Conservation (phyloP, 2,113 vertebrate genomes). For the Aptenodytes patagonicus region DNA sequence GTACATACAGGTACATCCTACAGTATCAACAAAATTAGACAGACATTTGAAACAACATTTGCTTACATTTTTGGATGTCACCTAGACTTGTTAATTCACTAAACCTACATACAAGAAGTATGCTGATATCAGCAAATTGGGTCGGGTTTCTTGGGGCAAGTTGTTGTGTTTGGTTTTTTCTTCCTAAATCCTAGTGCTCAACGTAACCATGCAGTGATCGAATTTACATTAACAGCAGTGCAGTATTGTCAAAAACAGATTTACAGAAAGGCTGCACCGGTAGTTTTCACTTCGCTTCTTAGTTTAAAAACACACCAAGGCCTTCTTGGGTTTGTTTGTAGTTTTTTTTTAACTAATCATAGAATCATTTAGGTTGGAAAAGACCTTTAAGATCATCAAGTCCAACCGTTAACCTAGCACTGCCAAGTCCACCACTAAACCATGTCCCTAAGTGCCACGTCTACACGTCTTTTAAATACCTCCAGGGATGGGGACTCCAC, state of each 20-base stretch:
- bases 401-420: too few relatives aligned
- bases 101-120: neutral
- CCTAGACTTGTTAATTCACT: neutral
- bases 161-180: neutral
- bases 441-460: too few relatives aligned
- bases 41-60: neutral
- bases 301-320: neutral
- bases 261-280: neutral
- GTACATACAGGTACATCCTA: neutral
- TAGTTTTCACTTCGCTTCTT: neutral
- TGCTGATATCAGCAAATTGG: neutral
- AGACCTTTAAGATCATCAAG: too few relatives aligned
- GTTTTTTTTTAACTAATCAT: neutral
- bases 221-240: neutral
- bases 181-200: neutral
- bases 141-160: neutral
- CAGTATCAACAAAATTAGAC: neutral
- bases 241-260: neutral
- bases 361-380: too few relatives aligned
- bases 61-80: neutral
- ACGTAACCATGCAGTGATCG: neutral
- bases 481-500: too few relatives aligned
- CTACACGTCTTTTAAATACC: too few relatives aligned
- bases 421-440: too few relatives aligned
- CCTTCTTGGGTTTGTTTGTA: neutral